Conservation (phyloP, 2,113 vertebrate genomes). For the Benitochromis conjunctus region DNA sequence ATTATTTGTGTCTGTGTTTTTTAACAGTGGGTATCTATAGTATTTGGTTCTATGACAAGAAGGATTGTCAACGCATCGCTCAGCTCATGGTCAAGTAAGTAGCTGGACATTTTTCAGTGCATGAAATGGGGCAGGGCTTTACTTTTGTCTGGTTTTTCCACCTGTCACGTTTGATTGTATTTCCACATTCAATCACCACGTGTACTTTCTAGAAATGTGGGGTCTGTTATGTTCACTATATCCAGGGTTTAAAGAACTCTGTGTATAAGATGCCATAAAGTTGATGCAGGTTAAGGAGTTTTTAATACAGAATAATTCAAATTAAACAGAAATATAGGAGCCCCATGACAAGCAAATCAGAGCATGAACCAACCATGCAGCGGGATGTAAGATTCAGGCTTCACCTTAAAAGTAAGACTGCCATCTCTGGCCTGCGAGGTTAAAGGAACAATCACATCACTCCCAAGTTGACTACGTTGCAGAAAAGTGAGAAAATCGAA, state of each 20-base stretch:
- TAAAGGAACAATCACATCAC: background rate
- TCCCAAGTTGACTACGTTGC: background rate
- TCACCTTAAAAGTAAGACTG: background rate
- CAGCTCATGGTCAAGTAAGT: constrained; percentile 97
- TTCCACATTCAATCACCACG: background rate
- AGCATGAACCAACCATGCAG: background rate
- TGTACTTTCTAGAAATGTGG: background rate
- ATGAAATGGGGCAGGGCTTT: background rate
- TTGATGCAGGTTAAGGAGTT: background rate
- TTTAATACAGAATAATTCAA: background rate
- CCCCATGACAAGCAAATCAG: background rate
- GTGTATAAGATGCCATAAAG: background rate
- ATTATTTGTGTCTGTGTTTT: background rate
- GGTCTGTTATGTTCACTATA: background rate
- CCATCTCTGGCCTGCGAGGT: background rate
- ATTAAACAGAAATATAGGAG: background rate
- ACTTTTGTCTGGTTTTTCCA: background rate
- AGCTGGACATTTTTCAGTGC: background rate
- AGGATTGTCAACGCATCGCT: constrained; percentile 94
- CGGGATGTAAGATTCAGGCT: background rate
- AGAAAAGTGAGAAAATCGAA: background rate
- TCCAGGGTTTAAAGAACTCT: background rate
- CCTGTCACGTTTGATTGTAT: background rate
- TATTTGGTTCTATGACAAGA: constrained; percentile 99
- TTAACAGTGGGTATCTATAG: constrained; percentile 93